Evolutionary conservation across 2,888 invertebrate genomes (phyloP).

Genomic region (Pseudanteris insignis): DNA sequence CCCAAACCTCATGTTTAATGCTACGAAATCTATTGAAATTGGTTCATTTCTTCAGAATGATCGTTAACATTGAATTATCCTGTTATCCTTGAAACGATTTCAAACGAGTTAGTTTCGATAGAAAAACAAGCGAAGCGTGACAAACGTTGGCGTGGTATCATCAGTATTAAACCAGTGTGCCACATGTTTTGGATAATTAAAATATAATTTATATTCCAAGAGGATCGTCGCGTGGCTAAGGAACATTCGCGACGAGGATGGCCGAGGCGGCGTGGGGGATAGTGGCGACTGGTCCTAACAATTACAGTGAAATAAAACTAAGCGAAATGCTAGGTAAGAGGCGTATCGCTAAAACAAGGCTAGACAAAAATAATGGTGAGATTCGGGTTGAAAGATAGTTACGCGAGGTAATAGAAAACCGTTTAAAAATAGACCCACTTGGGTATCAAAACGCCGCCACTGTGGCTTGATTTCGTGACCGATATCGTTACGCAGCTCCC

Average conservation of each 20-base stretch:
- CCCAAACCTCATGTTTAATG: no score
- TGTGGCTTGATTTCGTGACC: slow-evolving; percentile 58
- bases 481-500: slow-evolving; percentile 56
- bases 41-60: no score
- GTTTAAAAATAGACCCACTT: slow-evolving; percentile 62
- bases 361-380: slow-evolving; percentile 64
- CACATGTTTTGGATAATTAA: slow-evolving; percentile 28
- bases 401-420: slow-evolving; percentile 62
- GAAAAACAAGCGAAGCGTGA: no score
- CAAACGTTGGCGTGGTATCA: no score
- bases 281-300: slow-evolving; percentile 66
- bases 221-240: slow-evolving; percentile 54
- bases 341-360: slow-evolving; percentile 57
- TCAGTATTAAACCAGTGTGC: no score
- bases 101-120: no score
- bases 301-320: slow-evolving; percentile 64
- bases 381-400: slow-evolving; percentile 61
- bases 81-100: no score
- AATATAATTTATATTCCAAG: slow-evolving; percentile 30
- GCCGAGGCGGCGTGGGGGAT: slow-evolving; percentile 62
- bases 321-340: slow-evolving; percentile 54
- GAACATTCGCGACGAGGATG: slow-evolving; percentile 63
- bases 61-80: no score
- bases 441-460: slow-evolving; percentile 46
- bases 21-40: no score